Evolutionary conservation across 1,140 invertebrate species (phyloP).

Genomic region (Leptinotarsa texana): DNA sequence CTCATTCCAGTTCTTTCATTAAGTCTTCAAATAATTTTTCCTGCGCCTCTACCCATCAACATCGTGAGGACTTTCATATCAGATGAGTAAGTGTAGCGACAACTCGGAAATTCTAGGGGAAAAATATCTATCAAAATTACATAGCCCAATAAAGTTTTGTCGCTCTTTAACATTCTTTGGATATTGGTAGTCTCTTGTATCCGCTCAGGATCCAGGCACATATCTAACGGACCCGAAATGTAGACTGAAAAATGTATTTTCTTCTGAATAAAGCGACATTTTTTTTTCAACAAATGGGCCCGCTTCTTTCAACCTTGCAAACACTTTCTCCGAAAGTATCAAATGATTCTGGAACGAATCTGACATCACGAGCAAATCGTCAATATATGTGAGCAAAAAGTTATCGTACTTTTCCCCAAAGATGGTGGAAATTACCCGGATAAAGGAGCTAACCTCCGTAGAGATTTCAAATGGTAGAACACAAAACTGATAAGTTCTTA

Average conservation of each 20-base stretch:
- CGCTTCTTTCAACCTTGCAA: not conserved
- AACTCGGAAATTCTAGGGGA: not conserved
- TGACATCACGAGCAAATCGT: not conserved
- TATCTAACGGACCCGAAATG: not conserved
- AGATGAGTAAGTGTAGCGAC: not conserved
- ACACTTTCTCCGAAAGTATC: not conserved
- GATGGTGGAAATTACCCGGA: not conserved
- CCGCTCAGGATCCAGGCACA: not conserved
- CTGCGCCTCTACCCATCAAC: not conserved
- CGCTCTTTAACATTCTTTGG: not conserved
- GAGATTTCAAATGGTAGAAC: not conserved
- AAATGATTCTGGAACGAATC: not conserved
- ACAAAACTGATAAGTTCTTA: not conserved
- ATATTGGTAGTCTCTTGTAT: not conserved
- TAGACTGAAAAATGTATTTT: not conserved
- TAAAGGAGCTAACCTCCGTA: not conserved
- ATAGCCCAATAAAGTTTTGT: not conserved
- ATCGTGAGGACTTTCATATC: not conserved
- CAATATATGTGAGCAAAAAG: not conserved
- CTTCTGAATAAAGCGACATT: not conserved
- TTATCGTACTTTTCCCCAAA: not conserved
- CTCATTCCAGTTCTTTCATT: not conserved
- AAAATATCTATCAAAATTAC: not conserved
- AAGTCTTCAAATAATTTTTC: not conserved
- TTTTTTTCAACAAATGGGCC: not conserved